Evolutionary conservation across 1,140 invertebrate species (phyloP).

Genomic region (Tetraneura akinire): DNA sequence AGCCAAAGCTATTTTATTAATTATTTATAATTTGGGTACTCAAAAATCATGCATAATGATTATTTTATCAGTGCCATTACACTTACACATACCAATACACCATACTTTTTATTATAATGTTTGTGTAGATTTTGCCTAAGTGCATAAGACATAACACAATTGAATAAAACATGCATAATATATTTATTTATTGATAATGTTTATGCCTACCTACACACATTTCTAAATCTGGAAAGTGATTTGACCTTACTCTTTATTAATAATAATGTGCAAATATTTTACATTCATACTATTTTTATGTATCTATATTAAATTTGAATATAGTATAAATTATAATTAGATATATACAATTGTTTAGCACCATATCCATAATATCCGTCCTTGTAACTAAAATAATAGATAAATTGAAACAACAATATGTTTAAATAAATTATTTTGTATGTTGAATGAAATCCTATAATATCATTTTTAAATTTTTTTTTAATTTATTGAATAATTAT

Average conservation of each 20-base stretch:
- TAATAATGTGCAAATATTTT: slow-evolving; percentile 10
- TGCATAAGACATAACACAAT: background rate
- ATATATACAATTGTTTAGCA: background rate
- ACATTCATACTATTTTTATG: background rate
- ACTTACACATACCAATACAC: too few species aligned
- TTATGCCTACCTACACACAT: slow-evolving; percentile 24
- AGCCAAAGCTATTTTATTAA: background rate
- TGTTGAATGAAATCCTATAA: background rate
- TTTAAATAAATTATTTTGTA: background rate
- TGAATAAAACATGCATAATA: background rate
- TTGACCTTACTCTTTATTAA: slow-evolving; percentile 21
- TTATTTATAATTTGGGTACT: background rate
- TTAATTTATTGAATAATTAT: slow-evolving; percentile 9
- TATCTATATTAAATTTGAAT: background rate
- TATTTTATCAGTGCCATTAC: background rate
- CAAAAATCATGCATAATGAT: too few species aligned
- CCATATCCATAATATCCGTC: slow-evolving; percentile 2
- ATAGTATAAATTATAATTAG: background rate
- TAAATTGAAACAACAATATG: background rate
- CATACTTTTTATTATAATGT: too few species aligned
- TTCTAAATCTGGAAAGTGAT: slow-evolving; percentile 32
- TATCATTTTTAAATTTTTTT: slow-evolving; percentile 55
- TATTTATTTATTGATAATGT: background rate
- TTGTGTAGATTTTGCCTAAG: too few species aligned
- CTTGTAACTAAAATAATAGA: slow-evolving; percentile 24